Conservation (phyloP, 2,113 vertebrate species). For the Indicator maculatus region DNA sequence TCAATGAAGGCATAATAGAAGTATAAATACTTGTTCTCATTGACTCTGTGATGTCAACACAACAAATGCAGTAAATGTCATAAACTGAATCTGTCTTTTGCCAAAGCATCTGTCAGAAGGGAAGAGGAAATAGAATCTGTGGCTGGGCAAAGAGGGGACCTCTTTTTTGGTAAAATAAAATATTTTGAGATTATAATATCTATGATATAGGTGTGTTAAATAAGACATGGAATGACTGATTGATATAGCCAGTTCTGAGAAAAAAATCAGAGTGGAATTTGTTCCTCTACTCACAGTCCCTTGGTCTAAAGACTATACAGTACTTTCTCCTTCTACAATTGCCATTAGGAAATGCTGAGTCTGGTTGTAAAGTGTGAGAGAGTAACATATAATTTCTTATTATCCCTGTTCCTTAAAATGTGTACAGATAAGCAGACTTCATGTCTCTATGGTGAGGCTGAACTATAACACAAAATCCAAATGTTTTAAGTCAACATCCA, state of each 20-base stretch:
- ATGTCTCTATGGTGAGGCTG: background rate
- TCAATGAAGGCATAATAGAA: slow-evolving; percentile 69
- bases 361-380: background rate
- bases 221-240: background rate
- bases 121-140: background rate
- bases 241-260: background rate
- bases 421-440: background rate
- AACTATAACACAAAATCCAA: background rate
- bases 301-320: background rate
- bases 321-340: background rate
- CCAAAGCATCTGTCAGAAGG: background rate
- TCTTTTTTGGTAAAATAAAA: background rate
- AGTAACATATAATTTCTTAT: background rate
- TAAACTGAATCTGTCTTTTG: slow-evolving; percentile 33
- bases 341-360: background rate
- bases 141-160: background rate
- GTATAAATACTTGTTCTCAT: slow-evolving; percentile 69
- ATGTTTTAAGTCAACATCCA: background rate
- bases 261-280: background rate
- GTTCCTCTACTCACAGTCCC: background rate
- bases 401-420: background rate
- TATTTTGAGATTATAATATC: background rate
- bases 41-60: slow-evolving; percentile 66
- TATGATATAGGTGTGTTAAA: background rate
- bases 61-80: slow-evolving; percentile 44